phyloP scores from a whole-genome alignment of 2,797 vertebrate genomes.

The Acanthurus tractus region DNA sequence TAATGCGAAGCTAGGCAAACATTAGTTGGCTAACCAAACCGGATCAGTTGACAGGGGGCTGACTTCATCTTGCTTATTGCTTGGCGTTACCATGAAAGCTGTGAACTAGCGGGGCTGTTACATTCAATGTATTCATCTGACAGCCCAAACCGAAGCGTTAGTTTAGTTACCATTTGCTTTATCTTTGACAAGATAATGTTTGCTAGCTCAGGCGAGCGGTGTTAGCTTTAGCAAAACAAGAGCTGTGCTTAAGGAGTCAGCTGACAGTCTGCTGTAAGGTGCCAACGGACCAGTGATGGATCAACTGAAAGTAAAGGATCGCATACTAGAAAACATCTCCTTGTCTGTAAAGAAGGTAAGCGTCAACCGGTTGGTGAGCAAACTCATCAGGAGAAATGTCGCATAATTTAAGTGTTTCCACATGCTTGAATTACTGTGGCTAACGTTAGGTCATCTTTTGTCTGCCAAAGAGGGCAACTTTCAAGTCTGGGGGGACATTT shows the following conservation, averaged over 20 bases:
- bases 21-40: constrained; percentile 14
- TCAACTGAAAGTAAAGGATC: constrained; percentile 95
- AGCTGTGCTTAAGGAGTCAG: constrained; percentile 70
- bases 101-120: neutral
- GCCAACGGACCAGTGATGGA: constrained; percentile 88
- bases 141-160: neutral
- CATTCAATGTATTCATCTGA: neutral
- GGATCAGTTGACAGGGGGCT: neutral
- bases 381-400: no score
- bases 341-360: constrained; percentile 97
- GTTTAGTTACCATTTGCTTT: neutral
- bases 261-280: constrained; percentile 78
- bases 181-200: constrained; percentile 36
- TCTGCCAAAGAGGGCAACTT: constrained; percentile 62
- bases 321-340: constrained; percentile 97
- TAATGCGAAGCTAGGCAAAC: constrained; percentile 42
- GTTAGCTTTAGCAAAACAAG: constrained; percentile 74
- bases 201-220: constrained; percentile 43
- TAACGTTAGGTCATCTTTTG: constrained; percentile 50
- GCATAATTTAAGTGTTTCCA: neutral
- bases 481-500: constrained; percentile 29
- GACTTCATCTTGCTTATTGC: neutral
- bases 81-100: neutral
- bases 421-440: neutral
- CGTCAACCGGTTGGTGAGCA: neutral